Conservation (phyloP, 2,888 invertebrate species). For the Iphiclides podalirius region DNA sequence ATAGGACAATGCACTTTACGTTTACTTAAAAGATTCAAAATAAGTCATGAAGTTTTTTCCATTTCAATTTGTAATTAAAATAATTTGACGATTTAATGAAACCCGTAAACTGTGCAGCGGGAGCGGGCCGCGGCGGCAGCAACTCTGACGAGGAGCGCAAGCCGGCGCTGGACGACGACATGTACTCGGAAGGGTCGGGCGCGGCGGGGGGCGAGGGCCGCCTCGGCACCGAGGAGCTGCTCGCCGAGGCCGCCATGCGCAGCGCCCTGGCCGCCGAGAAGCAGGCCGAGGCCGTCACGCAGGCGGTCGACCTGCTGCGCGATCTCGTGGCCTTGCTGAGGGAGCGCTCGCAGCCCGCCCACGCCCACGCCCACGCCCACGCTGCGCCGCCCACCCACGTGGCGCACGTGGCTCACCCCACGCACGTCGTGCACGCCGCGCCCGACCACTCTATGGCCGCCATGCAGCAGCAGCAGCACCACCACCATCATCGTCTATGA, state of each 20-base stretch:
- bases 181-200: conserved; percentile 56
- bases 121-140: conserved; percentile 35
- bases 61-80: too few species aligned
- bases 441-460: conserved; percentile 23
- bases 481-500: conserved; percentile 35
- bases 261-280: conserved; percentile 69
- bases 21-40: too few species aligned
- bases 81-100: too few species aligned
- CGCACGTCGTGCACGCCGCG: conserved; percentile 27
- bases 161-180: conserved; percentile 58
- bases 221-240: conserved; percentile 61
- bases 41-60: too few species aligned
- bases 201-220: conserved; percentile 34
- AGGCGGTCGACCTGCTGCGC: conserved; percentile 52
- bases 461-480: conserved; percentile 34
- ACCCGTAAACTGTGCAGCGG: too few species aligned
- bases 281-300: conserved; percentile 63
- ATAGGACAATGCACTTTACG: too few species aligned
- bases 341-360: conserved; percentile 79
- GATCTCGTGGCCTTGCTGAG: conserved; percentile 72
- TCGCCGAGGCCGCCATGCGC: conserved; percentile 72
- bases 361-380: conserved; percentile 32
- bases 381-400: conserved; percentile 16
- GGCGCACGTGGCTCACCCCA: conserved; percentile 8
- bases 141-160: conserved; percentile 62